Percentiles rank a stretch among this genome's conserved stretches.
phyloP scores from a whole-genome alignment of 2,113 vertebrate species.

The Spermophilus dauricus region DNA sequence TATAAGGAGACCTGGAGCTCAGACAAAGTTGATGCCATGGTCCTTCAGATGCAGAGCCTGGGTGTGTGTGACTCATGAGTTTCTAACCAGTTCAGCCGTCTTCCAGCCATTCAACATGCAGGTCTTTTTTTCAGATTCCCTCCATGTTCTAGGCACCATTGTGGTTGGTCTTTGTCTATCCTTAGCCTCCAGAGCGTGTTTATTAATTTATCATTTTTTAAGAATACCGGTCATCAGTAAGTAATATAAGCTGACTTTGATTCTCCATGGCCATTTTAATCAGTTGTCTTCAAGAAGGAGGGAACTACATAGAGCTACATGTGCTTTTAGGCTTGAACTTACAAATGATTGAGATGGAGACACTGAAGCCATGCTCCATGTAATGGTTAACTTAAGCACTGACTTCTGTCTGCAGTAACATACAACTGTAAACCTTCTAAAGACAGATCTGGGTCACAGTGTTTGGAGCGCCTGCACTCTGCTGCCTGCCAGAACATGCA shows the following conservation, averaged over 20 bases:
- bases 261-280: not conserved
- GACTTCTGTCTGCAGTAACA: not conserved
- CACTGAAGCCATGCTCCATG: not conserved
- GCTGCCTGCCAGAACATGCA: not conserved
- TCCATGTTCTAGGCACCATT: not conserved
- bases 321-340: not conserved
- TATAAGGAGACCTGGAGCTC: not conserved
- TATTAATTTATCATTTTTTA: not conserved
- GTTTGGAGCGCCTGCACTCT: not conserved
- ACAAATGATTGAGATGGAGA: not conserved
- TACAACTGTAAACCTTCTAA: not conserved
- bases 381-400: not conserved
- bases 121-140: not conserved
- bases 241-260: not conserved
- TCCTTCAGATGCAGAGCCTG: not conserved
- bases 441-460: not conserved
- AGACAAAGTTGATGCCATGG: not conserved
- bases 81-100: not conserved
- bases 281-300: not conserved
- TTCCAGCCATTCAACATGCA: not conserved
- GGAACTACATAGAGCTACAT: not conserved
- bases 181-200: not conserved
- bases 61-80: not conserved
- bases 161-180: not conserved
- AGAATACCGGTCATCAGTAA: not conserved